Conservation (phyloP, 2,797 vertebrate species). For the Heliangelus exortis region DNA sequence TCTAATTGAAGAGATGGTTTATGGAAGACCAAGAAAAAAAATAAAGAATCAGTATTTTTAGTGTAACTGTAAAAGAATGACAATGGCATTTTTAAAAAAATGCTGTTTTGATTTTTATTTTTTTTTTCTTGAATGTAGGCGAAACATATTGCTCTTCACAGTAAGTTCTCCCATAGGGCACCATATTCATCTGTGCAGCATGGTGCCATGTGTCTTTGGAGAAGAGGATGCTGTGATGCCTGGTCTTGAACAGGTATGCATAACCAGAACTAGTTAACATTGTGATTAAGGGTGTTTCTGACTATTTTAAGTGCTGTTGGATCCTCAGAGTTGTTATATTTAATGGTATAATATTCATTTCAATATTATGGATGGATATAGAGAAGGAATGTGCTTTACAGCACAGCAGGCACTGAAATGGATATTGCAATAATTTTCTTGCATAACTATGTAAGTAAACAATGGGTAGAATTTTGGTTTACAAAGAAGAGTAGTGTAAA, state of each 20-base stretch:
- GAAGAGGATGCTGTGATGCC: conserved; percentile 88
- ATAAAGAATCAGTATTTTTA: neutral
- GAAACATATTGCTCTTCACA: conserved; percentile 84
- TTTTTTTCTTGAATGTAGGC: conserved; percentile 70
- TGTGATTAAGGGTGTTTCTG: neutral
- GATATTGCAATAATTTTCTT: neutral
- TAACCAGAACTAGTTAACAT: neutral
- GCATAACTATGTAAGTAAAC: neutral
- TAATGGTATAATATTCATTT: neutral
- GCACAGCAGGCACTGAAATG: neutral
- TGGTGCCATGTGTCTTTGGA: conserved; percentile 85
- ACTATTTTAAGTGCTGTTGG: neutral
- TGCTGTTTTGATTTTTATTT: neutral
- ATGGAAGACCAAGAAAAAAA: neutral
- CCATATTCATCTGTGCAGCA: conserved; percentile 86
- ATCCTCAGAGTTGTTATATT: neutral
- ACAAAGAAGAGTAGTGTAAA: neutral
- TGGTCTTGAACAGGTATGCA: conserved; percentile 84
- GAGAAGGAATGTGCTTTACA: neutral
- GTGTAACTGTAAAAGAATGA: neutral
- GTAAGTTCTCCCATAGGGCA: conserved; percentile 79
- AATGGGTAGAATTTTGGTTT: neutral
- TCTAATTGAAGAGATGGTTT: neutral
- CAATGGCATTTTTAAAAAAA: neutral
- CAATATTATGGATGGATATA: neutral